Base-by-base conservation (phyloP, 2,888 invertebrate genomes). In the Melanostoma scalare region DNA sequence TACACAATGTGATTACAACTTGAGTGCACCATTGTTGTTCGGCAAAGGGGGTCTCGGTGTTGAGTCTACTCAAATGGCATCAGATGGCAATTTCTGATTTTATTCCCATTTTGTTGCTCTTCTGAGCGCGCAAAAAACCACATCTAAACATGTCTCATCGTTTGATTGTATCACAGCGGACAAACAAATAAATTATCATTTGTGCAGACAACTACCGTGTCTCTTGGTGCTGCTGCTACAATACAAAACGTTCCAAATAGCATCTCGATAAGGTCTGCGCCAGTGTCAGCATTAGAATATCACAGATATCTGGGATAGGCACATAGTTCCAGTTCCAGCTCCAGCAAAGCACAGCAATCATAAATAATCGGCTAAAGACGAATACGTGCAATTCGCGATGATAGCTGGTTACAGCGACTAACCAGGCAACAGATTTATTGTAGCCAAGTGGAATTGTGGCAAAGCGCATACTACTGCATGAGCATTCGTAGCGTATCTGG, bases 171-270 rank as follows among this genome's bases (percentile, higher is more conserved):
- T 81, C 81, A 67, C 63, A 55, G 76, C 75, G 53, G 55, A 55
- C 77, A 76, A 81, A 81, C 81, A 77, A 77, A 81, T 81, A 81
- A 81, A 81, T 81, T 81, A 81, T 77, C 77, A 72, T 81, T 76
- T 65, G 40, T 50, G 52, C 44, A 63, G 75, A 69, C 80, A 63
- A 80, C 63, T 76, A 33, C 38, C 6, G n/a, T 56, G 48, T 8
- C 58, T 58, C 48, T 63, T 69, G 67, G 56, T 63, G 63, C 38
- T 10, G 33, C 38, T 55, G n/a, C 31, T 65, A 30, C 50, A 30
- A 36, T 30, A 65, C 76, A 76, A 79, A 80, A 71, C 76, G 80
- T 71, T 76, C 60, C 76, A 72, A 77, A 76, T 77, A 53, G 67
- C 40, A 79, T 79, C 79, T 68, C 53, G 79, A 79, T 81, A 77